These are phyloP conservation scores for Chlorops oryzae DNA, from an alignment of 1,140 invertebrate genomes.

Conservation along the genomic window DNA sequence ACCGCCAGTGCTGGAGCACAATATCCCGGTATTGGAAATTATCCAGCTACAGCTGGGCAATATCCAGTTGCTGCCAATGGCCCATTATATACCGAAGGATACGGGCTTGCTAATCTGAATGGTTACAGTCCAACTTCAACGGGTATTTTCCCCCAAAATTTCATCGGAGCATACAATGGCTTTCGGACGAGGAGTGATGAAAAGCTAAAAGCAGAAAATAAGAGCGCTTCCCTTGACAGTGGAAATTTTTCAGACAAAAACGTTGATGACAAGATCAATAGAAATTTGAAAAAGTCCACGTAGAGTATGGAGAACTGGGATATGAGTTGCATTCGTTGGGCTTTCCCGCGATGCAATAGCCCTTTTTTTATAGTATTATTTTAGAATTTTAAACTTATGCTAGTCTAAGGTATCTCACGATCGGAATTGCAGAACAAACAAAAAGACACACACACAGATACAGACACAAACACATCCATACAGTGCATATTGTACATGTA, in stretches of 20 bases:
- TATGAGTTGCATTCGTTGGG: too few species aligned
- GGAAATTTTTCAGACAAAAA: constrained; percentile 2
- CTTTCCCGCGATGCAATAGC: too few species aligned
- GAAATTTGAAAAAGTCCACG: constrained; percentile 26
- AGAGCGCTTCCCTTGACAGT: constrained; percentile 26
- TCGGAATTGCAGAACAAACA: too few species aligned
- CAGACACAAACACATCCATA: too few species aligned
- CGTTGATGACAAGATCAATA: constrained; percentile 37
- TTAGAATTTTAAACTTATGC: too few species aligned
- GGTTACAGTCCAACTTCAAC: constrained; percentile 7
- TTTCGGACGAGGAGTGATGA: constrained; percentile 6
- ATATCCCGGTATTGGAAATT: constrained; percentile 12
- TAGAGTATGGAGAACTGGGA: too few species aligned
- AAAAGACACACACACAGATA: too few species aligned
- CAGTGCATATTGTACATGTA: too few species aligned
- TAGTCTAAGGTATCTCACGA: too few species aligned
- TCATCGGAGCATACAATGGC: background rate
- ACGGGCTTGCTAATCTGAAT: constrained; percentile 20
- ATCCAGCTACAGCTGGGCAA: constrained; percentile 12
- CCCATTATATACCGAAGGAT: constrained; percentile 38
- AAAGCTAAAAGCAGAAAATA: constrained; percentile 24
- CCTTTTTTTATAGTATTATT: too few species aligned
- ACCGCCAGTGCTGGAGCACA: constrained; percentile 12
- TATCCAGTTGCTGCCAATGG: background rate
- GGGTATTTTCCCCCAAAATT: constrained; percentile 8